Conservation (phyloP, 2,797 vertebrate genomes). For the Euthynnus affinis region DNA sequence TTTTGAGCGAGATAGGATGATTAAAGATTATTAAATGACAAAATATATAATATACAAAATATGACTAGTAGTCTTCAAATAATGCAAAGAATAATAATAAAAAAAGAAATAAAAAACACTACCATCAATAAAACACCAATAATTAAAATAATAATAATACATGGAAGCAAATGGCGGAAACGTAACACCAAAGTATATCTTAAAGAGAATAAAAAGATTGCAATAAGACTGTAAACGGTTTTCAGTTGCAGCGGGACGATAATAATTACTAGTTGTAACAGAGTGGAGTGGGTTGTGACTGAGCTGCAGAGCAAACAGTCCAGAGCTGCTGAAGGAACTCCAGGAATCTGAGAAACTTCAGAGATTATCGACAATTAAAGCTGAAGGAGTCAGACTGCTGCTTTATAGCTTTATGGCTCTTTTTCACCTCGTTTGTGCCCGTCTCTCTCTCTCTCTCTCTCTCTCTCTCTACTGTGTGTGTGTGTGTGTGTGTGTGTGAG, state of each 20-base stretch:
- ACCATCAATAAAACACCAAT: too few relatives aligned
- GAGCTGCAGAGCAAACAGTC: slow-evolving; percentile 54
- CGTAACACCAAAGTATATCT: too few relatives aligned
- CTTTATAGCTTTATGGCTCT: slow-evolving; percentile 73
- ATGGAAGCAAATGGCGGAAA: too few relatives aligned
- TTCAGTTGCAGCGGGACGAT: not conserved
- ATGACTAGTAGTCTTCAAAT: too few relatives aligned
- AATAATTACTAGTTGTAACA: slow-evolving; percentile 1
- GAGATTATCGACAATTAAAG: slow-evolving; percentile 73
- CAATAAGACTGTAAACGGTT: not conserved
- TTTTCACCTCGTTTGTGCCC: slow-evolving; percentile 33
- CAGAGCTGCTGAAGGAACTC: slow-evolving; percentile 56
- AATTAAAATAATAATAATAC: too few relatives aligned
- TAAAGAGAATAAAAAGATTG: not conserved
- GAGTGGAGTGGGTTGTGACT: slow-evolving; percentile 7
- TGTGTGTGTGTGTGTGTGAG: slow-evolving; percentile 34
- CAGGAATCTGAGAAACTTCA: slow-evolving; percentile 74
- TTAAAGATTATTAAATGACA: not conserved
- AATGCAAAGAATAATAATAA: too few relatives aligned
- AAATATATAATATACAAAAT: too few relatives aligned
- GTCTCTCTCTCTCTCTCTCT: too few relatives aligned
- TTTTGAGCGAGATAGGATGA: not conserved
- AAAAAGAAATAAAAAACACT: too few relatives aligned
- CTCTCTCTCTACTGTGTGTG: too few relatives aligned
- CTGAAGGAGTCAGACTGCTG: slow-evolving; percentile 45